Evolutionary conservation across 2,113 vertebrate genomes (phyloP).

Genomic region (Tragelaphus imberbis): DNA sequence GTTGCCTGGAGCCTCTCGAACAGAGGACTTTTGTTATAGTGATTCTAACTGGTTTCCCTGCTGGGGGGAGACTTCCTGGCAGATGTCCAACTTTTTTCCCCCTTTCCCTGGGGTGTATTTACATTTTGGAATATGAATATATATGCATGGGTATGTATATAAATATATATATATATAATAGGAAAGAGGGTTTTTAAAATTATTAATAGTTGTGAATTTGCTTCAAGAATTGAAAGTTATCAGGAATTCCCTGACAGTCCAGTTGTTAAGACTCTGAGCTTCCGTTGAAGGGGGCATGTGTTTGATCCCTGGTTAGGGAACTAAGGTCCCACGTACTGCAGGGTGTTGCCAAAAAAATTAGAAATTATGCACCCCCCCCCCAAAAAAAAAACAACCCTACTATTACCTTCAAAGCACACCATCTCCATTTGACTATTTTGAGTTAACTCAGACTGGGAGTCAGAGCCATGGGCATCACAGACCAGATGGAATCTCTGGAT

Average conservation of each 20-base stretch:
- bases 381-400: accelerated
- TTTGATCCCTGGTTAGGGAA: not conserved
- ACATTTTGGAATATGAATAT: not conserved
- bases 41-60: not conserved
- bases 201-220: not conserved
- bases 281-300: not conserved
- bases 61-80: not conserved
- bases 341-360: not conserved
- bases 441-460: not conserved
- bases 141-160: not conserved
- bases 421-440: not conserved
- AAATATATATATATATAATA: not conserved
- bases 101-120: not conserved
- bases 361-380: not conserved
- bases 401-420: no score
- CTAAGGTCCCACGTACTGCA: not conserved
- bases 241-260: not conserved
- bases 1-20: not conserved
- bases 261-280: not conserved
- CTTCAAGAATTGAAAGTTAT: not conserved
- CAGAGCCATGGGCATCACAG: not conserved
- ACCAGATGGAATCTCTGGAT: not conserved
- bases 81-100: not conserved
- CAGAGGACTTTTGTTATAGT: constrained; percentile 35
- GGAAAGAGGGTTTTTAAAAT: not conserved